phyloP scores from a whole-genome alignment of 2,888 invertebrate genomes.

The Amorpha juglandis region DNA sequence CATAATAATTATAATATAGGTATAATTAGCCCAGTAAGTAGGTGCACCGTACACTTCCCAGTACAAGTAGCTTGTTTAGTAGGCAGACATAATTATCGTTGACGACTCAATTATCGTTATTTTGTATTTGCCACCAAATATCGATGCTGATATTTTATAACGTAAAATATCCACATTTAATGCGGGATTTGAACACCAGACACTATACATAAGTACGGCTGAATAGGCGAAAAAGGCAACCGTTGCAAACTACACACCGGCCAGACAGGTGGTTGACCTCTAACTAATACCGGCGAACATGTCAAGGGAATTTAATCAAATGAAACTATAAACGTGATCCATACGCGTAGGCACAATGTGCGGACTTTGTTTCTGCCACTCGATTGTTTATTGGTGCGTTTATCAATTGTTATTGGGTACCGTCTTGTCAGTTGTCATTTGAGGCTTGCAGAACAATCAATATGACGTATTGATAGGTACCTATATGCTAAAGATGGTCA shows the following conservation, averaged over 20 bases:
- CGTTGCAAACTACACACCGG: conserved; percentile 8
- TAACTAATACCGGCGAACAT: conserved; percentile 20
- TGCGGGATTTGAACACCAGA: conserved; percentile 1
- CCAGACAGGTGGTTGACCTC: conserved; percentile 33
- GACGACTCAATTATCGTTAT: neutral
- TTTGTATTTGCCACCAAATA: neutral
- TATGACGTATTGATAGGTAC: neutral
- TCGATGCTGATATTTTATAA: neutral
- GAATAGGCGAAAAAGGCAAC: conserved; percentile 15
- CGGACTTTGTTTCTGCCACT: conserved; percentile 21
- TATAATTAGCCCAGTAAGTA: too few species aligned
- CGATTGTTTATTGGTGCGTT: conserved; percentile 5
- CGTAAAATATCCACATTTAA: neutral
- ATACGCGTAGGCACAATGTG: neutral
- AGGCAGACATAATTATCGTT: neutral
- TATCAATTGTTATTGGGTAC: conserved; percentile 8
- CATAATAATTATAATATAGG: conserved; percentile 1
- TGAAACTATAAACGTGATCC: conserved; percentile 10
- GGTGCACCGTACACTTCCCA: conserved; percentile 1
- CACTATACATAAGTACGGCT: neutral
- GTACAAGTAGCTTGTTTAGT: neutral
- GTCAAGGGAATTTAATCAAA: conserved; percentile 21
- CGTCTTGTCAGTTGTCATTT: neutral
- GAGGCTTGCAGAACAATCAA: neutral
- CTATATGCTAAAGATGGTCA: too few species aligned